Base-by-base conservation (phyloP, 64 coral and sea anemone species). In the Stylophora pistillata region DNA sequence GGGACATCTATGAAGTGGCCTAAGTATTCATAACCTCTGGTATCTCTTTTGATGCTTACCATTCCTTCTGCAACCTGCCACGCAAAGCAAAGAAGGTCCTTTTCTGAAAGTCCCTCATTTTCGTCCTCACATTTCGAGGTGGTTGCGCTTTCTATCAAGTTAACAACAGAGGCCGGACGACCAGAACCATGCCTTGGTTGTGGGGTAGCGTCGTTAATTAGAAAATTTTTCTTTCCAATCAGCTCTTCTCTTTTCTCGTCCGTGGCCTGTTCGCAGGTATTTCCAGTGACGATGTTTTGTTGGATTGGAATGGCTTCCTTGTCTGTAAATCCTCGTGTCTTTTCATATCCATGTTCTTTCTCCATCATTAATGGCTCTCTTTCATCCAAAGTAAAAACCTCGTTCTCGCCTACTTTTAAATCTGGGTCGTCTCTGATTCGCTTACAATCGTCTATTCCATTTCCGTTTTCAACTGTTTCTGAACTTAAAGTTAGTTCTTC, bases 1-100 rank as follows among this genome's bases (percentile, higher is more conserved):
- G 37, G 37, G 37, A 47, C 37, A 14, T 17, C 54, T n/a, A 10
- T 13, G 57, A 81, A 30, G n/a, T 54, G 76, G 17, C 20, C 29
- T 75, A 15, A 11, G 26, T 25, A 3, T 68, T 68, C 64, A 25
- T 68, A 25, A 1, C 64, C 23, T 68, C 17, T 68, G 10, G 7
- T 3, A 9, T 9, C 21, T n/a, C 23, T 25, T 10, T 68, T 4
- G 12, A n/a, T 74, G 28, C 88, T 71, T 34, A 89, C 88, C 88
- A 89, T 89, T 18, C 88, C 88, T 21, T 80, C 60, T 1, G 76
- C 54, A 29, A 89, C 76, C 27, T 89, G 88, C 88, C 88, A 89
- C 18, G 88, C 88, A 41, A 89, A 89, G 27, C 75, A 76, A 76
- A 89, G 77, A 76, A 89, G 37, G 57, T 89, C 88, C 13, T 78